phyloP scores from a whole-genome alignment of 2,888 invertebrate genomes.

The Netelia fuscicornis region DNA sequence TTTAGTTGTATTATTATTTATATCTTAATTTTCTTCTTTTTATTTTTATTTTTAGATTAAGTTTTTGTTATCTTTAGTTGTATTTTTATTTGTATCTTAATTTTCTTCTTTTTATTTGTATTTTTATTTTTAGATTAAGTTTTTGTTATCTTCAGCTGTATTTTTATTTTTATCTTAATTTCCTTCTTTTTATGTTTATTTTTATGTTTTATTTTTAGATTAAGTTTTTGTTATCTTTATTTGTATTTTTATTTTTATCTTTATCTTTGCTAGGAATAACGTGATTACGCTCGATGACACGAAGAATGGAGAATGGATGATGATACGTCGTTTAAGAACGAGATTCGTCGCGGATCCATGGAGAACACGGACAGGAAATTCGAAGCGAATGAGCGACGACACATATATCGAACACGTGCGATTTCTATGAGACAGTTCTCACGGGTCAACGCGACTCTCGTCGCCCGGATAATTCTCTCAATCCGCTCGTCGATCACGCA shows the following conservation, averaged over 20 bases:
- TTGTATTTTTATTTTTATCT: neutral
- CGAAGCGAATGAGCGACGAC: conserved; percentile 34
- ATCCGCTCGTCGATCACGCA: conserved; percentile 55
- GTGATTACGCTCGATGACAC: neutral
- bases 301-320: conserved; percentile 16
- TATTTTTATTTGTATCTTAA: no score
- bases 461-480: conserved; percentile 50
- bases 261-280: neutral
- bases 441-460: conserved; percentile 71
- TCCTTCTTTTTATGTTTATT: no score
- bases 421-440: conserved; percentile 80
- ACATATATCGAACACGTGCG: conserved; percentile 76
- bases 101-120: no score
- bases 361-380: conserved; percentile 9
- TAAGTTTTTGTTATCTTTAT: no score
- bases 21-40: neutral
- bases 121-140: neutral
- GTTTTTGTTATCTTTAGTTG: no score
- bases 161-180: neutral
- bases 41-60: no score
- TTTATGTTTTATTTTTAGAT: no score
- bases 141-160: neutral
- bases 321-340: conserved; percentile 43
- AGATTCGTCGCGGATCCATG: conserved; percentile 72
- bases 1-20: neutral